Conservation (phyloP, 2,797 vertebrate genomes). For the Moxostoma hubbsi region DNA sequence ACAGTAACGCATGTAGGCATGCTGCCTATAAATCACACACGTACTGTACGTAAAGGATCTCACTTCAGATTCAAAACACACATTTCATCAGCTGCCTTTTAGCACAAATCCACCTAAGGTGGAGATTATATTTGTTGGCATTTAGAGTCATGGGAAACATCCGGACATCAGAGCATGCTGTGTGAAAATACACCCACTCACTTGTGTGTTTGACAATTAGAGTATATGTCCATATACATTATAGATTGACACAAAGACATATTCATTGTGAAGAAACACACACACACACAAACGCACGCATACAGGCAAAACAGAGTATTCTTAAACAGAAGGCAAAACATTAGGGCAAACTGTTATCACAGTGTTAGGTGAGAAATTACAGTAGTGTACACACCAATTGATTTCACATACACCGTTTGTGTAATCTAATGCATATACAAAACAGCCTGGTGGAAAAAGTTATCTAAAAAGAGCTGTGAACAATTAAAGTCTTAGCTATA, state of each 20-base stretch:
- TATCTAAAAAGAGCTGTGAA: conserved; percentile 14
- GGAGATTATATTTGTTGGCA: conserved; percentile 63
- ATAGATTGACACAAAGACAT: neutral
- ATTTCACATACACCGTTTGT: neutral
- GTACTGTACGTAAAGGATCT: neutral
- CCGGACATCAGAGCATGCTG: neutral
- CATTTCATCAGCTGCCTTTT: conserved; percentile 54
- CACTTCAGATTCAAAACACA: conserved; percentile 55
- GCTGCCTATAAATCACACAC: neutral
- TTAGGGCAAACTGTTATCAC: neutral
- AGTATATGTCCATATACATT: neutral
- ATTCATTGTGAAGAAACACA: too few relatives aligned
- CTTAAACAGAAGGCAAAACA: too few relatives aligned
- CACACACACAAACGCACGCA: too few relatives aligned
- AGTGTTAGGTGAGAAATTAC: conserved; percentile 20
- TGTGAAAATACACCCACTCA: conserved; percentile 30
- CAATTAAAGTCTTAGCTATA: neutral
- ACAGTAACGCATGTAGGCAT: too few relatives aligned
- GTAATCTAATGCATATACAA: neutral
- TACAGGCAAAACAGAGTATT: too few relatives aligned
- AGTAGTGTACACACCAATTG: conserved; percentile 2
- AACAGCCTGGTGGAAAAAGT: neutral
- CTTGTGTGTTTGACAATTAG: conserved; percentile 7
- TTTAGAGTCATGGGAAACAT: conserved; percentile 55
- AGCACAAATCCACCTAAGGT: conserved; percentile 54